Conservation (phyloP, 2,113 vertebrate genomes). For the Tenrec ecaudatus region DNA sequence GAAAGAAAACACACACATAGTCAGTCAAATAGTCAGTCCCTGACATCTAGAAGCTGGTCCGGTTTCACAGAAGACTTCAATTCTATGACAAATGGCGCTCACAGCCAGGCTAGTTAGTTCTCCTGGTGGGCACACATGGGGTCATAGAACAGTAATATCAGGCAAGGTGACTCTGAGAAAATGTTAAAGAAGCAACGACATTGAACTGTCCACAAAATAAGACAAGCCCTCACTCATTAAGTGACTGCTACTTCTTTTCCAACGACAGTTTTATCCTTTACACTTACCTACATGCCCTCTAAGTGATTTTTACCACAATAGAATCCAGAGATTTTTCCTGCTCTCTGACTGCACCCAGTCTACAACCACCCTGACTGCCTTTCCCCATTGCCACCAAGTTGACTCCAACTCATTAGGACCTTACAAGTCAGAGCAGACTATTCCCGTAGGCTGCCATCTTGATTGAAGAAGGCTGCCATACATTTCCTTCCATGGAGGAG, state of each 20-base stretch:
- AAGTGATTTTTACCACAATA: neutral
- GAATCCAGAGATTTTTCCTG: neutral
- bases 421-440: neutral
- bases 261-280: neutral
- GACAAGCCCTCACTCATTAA: neutral
- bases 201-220: neutral
- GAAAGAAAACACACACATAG: neutral
- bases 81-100: neutral
- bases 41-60: neutral
- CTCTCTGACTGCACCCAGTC: neutral
- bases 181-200: slow-evolving; percentile 12
- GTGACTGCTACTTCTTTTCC: neutral
- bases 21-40: neutral
- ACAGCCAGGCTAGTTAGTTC: neutral
- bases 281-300: neutral
- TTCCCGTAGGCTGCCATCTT: neutral
- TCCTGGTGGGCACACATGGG: neutral
- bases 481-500: neutral
- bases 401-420: neutral
- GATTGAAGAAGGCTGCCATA: neutral
- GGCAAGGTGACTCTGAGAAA: neutral
- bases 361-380: neutral
- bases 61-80: neutral
- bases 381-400: neutral
- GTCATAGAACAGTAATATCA: neutral